Conservation (phyloP, 2,888 invertebrate species). For the Dicyrtoma fusca region DNA sequence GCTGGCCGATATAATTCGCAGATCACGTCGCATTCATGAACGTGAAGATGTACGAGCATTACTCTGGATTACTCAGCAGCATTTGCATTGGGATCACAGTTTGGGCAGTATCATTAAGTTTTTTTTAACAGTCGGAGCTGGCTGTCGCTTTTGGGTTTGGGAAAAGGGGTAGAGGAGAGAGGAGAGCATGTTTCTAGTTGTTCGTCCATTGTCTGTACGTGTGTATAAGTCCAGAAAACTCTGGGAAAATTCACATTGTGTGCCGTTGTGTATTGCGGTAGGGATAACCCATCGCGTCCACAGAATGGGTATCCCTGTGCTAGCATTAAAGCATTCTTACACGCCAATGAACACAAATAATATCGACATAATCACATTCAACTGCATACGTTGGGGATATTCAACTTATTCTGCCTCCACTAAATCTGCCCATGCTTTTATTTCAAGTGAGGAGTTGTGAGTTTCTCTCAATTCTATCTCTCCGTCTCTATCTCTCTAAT, state of each 20-base stretch:
- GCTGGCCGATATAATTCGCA: conserved; percentile 50
- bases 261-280: conserved; percentile 42
- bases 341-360: conserved; percentile 58
- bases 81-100: conserved; percentile 36
- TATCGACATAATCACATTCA: conserved; percentile 57
- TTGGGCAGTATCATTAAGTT: conserved; percentile 33
- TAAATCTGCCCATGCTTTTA: conserved; percentile 41
- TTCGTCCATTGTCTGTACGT: conserved; percentile 31
- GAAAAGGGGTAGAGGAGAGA: conserved; percentile 34
- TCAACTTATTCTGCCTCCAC: conserved; percentile 23
- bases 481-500: conserved; percentile 25
- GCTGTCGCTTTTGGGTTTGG: conserved; percentile 11
- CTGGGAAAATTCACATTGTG: conserved; percentile 45
- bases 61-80: conserved; percentile 48
- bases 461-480: conserved; percentile 19
- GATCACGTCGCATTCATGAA: conserved; percentile 44
- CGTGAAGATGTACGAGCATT: conserved; percentile 30
- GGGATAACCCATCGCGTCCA: conserved; percentile 43
- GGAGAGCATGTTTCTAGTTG: conserved; percentile 32
- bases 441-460: conserved; percentile 40
- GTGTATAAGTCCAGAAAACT: conserved; percentile 33
- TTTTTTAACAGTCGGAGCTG: conserved; percentile 22
- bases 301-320: conserved; percentile 47
- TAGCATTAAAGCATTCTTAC: conserved; percentile 57
- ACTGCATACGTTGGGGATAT: conserved; percentile 36